Base-by-base conservation (phyloP, 2,888 invertebrate species). In the Tetrapedia diversipes region DNA sequence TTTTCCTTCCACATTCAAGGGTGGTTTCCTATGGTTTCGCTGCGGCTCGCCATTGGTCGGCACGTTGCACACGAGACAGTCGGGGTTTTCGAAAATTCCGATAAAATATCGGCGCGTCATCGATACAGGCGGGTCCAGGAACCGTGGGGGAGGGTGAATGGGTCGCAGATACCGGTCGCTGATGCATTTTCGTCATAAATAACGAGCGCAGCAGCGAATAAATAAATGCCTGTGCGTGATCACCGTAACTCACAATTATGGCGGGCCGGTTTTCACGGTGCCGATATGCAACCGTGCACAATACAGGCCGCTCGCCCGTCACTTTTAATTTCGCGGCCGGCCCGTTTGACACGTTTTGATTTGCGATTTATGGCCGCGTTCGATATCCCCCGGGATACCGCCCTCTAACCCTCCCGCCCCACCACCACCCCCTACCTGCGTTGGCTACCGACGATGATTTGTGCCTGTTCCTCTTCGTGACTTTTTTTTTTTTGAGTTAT, bases 261-360 rank as follows among this genome's bases (percentile, higher is more conserved):
- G 80, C 83, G 74, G 80, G 76, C 70, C 79, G 81, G 84, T 84
- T 80, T 84, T 82, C 82, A 75, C 73, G 65, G 70, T 68, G 65
- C 77, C 77, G 80, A 82, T 82, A 80, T 63, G 81, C 74, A 64
- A 70, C 76, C 64, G 81, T 39, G 67, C 68, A 68, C 80, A 75
- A 80, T 79, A 75, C 80, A 67, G 63, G 73, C 71, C 74, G 80
- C 43, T 74, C 79, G 85, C 84, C 89, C 90, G 91, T 91, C 91
- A 91, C 87, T 91, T 91, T 91, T 91, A 91, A 90, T 91, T 91
- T 89, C 81, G 85, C 82, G 85, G 77, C 83, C 80, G 72, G 74
- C 82, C 79, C 85, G 87, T 89, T 89, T 89, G 89, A 88, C 90
- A 89, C 86, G 86, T 89, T 90, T 90, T 89, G 86, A 89, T 90